Evolutionary conservation across 1,140 invertebrate species (phyloP).

Genomic region (Drosophila tropicalis): DNA sequence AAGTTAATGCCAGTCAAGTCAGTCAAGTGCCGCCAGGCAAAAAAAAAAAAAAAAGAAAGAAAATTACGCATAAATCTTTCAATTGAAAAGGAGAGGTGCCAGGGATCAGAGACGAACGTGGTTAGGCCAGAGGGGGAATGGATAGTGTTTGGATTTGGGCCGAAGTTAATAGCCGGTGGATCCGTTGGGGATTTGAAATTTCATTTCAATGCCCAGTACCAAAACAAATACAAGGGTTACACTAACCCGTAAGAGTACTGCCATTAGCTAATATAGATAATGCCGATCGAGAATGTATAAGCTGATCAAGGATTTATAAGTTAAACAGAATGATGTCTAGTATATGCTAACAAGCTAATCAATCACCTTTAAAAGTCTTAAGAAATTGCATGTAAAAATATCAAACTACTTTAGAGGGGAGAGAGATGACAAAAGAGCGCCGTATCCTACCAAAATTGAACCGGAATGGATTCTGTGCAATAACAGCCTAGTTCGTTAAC

Average conservation of each 20-base stretch:
- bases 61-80: constrained; percentile 78
- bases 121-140: neutral
- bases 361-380: too few species aligned
- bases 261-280: too few species aligned
- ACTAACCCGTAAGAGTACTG: neutral
- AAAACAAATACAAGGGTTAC: neutral
- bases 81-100: constrained; percentile 46
- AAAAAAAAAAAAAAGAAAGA: constrained; percentile 15
- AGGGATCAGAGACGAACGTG: constrained; percentile 3
- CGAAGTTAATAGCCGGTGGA: constrained; percentile 66
- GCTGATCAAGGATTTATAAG: too few species aligned
- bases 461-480: neutral
- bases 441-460: too few species aligned
- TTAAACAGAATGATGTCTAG: too few species aligned
- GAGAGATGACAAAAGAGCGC: too few species aligned
- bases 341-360: too few species aligned
- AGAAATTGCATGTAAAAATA: too few species aligned
- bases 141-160: constrained; percentile 68
- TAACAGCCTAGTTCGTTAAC: neutral
- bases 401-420: too few species aligned
- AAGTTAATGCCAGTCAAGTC: constrained; percentile 72
- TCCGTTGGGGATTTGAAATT: constrained; percentile 36
- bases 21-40: constrained; percentile 56
- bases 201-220: neutral
- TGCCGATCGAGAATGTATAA: too few species aligned